Base-by-base conservation (phyloP, 1,140 invertebrate genomes). In the Sarcophaga peregrina region DNA sequence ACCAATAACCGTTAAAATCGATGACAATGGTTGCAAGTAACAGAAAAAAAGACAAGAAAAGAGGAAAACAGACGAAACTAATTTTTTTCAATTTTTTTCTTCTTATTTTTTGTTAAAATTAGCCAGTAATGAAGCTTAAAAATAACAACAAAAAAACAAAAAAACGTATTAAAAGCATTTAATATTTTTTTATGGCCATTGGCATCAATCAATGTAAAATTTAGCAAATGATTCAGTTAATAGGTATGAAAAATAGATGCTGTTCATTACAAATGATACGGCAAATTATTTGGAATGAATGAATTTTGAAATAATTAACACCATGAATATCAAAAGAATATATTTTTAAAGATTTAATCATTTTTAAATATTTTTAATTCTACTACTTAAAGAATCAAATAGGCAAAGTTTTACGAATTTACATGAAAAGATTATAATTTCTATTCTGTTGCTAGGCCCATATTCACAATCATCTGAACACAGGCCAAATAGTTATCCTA, bases 271-370 rank as follows among this genome's bases (percentile, higher is more conserved):
- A 58, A 58, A 58, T 58, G 54, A 58, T n/a, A n/a, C 4, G 13
- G 54, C 54, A 58, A 58, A 7, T 58, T 58, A n/a, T n/a, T 58
- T n/a, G n/a, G n/a, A n/a, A 58, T 58, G n/a, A 58, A 58, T n/a
- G n/a, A 13, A n/a, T 58, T 58, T 58, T n/a, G n/a, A n/a, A 13
- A 58, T n/a, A 58, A 58, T 58, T 37, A 37, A 58, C n/a, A 58
- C 13, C 54, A 58, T 58, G 15, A 58, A n/a, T 13, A 58, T 13
- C 54, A 2, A 58, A 58, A 58, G 15, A 13, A 58, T 58, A n/a
- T 58, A 15, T 13, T 11, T 5, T 13, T 58, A 10, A 10, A 58
- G n/a, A n/a, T n/a, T 13, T 15, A 58, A 58, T 58, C n/a, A 58
- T 58, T 58, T 5, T 58, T 58, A 13, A 58, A 58, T 58, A 58